Conservation (phyloP, 2,797 vertebrate species). For the Astyanax mexicanus region DNA sequence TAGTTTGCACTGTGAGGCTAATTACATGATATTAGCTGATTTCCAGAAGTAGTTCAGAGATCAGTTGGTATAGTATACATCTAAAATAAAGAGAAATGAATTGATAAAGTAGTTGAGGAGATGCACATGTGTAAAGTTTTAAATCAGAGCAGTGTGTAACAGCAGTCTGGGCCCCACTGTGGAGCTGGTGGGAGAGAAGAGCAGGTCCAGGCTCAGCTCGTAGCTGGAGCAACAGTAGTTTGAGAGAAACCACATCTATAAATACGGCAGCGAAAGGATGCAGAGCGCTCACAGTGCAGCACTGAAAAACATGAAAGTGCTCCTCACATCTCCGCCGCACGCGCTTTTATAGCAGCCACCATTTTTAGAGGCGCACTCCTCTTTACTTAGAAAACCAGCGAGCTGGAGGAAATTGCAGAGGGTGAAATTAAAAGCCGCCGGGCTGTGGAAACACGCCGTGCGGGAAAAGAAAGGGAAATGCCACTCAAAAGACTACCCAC, state of each 20-base stretch:
- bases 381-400: constrained; percentile 73
- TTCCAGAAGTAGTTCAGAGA: too few relatives aligned
- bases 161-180: constrained; percentile 17
- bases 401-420: constrained; percentile 67
- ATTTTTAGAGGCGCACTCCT: constrained; percentile 58
- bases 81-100: too few relatives aligned
- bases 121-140: too few relatives aligned
- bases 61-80: too few relatives aligned
- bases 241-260: constrained; percentile 58
- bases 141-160: not conserved
- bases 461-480: constrained; percentile 50
- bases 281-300: constrained; percentile 37
- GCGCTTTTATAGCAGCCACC: constrained; percentile 49
- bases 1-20: too few relatives aligned
- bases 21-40: too few relatives aligned
- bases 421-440: constrained; percentile 70
- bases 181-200: constrained; percentile 28
- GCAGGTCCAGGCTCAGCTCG: constrained; percentile 27
- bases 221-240: constrained; percentile 37
- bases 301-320: constrained; percentile 56
- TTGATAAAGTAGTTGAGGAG: too few relatives aligned
- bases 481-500: constrained; percentile 34
- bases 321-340: constrained; percentile 45
- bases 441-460: constrained; percentile 67
- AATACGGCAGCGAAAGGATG: constrained; percentile 49